Base-by-base conservation (phyloP, 2,888 invertebrate genomes). In the Eupithecia subfuscata region DNA sequence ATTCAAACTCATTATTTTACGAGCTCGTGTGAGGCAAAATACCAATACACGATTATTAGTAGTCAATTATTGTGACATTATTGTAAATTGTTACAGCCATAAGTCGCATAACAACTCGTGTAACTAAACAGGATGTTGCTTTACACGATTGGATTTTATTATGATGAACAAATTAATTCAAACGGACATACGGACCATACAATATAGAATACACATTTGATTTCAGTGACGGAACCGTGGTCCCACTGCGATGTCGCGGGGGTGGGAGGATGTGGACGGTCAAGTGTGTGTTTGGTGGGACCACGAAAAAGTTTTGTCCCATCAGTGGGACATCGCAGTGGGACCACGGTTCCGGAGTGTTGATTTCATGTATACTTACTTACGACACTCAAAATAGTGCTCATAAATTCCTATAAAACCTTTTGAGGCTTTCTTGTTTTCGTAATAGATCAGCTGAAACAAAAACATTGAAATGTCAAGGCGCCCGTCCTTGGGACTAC, bases 1-100 rank as follows among this genome's bases (percentile, higher is more conserved):
- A 75, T 69, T 75, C 70, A 48, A 45, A 65, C 77, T 81, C 80
- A 80, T 80, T 81, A 81, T 80, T 81, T 80, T 68, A 67, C 77
- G 74, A 78, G 73, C 70, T 69, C 73, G 75, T 77, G 75, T 77
- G 77, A 73, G 73, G 75, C 48, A 75, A 75, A 76, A 76, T 76
- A 71, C 74, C 78, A 73, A 76, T 71, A 77, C 78, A 69, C 75
- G 75, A 75, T 79, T 79, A 83, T 85, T 83, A 81, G 82, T 78
- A 73, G 76, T 79, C 79, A 83, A 84, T 83, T 80, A 81, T 84
- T 79, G 81, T 83, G 83, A 85, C 82, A 85, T 83, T 86, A 85
- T 83, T 76, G 81, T 81, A 84, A 84, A 85, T 85, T 82, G 84
- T 85, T 83, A 81, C 80, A 78, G 69, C 67, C 75, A 73, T 30